These are phyloP conservation scores for Drosophila watanabei DNA, from an alignment of 1,140 invertebrate genomes.

Conservation along the genomic window DNA sequence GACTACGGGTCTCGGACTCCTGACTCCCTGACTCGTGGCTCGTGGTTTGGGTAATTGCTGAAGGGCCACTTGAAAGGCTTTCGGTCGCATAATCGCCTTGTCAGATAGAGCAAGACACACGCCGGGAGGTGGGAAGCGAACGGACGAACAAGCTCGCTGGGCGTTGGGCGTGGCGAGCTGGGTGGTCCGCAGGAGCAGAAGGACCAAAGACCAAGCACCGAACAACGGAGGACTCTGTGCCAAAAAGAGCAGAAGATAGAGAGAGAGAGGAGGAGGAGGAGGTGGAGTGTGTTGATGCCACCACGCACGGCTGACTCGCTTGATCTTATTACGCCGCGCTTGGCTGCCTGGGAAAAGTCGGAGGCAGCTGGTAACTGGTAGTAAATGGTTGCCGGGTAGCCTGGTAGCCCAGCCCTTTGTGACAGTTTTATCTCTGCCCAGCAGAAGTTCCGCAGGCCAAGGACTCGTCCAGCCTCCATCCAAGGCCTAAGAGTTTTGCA, in stretches of 20 bases:
- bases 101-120: conserved; percentile 56
- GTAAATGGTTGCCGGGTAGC: too few species aligned
- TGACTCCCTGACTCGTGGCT: not conserved
- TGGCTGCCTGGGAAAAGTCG: conserved; percentile 79
- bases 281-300: conserved; percentile 55
- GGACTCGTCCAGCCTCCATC: conserved; percentile 6
- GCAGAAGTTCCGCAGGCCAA: conserved; percentile 58
- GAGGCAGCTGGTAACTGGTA: conserved; percentile 45
- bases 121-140: conserved; percentile 14
- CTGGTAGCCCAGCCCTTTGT: conserved; percentile 50
- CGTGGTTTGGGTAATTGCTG: conserved; percentile 72
- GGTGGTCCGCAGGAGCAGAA: conserved; percentile 32
- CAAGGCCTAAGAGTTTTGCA: conserved; percentile 38
- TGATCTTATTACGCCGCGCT: conserved; percentile 83
- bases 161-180: conserved; percentile 42
- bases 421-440: conserved; percentile 77
- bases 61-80: conserved; percentile 67
- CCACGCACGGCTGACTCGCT: conserved; percentile 68
- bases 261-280: not conserved
- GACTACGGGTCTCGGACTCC: not conserved
- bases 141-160: conserved; percentile 47
- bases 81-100: conserved; percentile 67
- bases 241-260: conserved; percentile 4
- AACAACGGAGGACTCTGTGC: conserved; percentile 15
- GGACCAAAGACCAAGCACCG: conserved; percentile 1